Evolutionary conservation across 30 jellyfish, hydroid and myxozoan species (phyloP).

Genomic region (Aurelia aurita): DNA sequence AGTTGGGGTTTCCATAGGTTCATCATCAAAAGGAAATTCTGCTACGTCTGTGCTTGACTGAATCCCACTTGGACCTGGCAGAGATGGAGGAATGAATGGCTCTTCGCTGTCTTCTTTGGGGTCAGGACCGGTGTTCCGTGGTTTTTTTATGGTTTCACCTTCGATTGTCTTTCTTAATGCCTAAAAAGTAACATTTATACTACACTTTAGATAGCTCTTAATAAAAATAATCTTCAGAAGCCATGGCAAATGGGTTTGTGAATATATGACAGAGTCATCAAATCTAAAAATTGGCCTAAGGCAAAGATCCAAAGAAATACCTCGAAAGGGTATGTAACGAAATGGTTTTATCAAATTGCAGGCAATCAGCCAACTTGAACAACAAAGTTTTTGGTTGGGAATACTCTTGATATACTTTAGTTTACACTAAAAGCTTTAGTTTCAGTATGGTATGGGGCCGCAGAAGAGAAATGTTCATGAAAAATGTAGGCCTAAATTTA

Average conservation of each 20-base stretch:
- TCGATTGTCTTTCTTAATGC: conserved; percentile 6
- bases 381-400: not conserved
- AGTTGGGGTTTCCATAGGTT: conserved; percentile 5
- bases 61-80: conserved; percentile 6
- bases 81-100: not conserved
- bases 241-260: not conserved
- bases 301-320: too few species aligned
- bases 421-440: not conserved
- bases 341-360: not conserved
- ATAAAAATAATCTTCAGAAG: not conserved
- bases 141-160: conserved; percentile 1
- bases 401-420: not conserved
- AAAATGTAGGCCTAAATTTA: not conserved
- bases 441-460: not conserved
- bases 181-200: not conserved
- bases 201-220: not conserved
- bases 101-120: not conserved
- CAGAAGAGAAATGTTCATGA: not conserved
- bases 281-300: too few species aligned
- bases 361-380: not conserved
- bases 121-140: conserved; percentile 5
- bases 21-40: too few species aligned
- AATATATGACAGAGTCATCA: not conserved
- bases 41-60: too few species aligned
- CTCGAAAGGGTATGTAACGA: not conserved